Evolutionary conservation across 2,113 vertebrate genomes (phyloP).

Genomic region (Calyptomena viridis): DNA sequence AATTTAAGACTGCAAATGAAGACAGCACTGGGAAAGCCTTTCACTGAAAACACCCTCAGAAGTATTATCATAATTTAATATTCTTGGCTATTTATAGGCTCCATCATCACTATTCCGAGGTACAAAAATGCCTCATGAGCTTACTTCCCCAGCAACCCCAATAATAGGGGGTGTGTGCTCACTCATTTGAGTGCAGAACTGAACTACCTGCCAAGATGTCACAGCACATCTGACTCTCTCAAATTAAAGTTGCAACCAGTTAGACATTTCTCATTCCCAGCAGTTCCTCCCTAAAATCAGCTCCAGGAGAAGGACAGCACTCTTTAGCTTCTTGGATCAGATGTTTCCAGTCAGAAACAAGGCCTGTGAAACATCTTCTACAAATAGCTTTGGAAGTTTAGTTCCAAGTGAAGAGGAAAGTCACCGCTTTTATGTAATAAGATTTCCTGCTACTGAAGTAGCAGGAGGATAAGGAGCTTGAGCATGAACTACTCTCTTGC

Average conservation of each 20-base stretch:
- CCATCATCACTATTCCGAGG: neutral
- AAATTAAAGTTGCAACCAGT: neutral
- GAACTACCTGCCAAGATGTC: neutral
- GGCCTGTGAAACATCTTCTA: neutral
- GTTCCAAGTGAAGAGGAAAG: neutral
- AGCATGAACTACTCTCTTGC: neutral
- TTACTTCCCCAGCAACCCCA: neutral
- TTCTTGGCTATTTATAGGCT: neutral
- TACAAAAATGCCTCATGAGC: neutral
- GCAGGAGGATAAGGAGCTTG: neutral
- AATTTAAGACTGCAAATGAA: slow-evolving; percentile 1
- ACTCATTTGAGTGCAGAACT: neutral
- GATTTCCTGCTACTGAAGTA: neutral
- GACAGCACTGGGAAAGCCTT: neutral
- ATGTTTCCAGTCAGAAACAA: neutral
- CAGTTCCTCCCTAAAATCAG: neutral
- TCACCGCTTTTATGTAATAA: neutral
- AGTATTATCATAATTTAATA: neutral
- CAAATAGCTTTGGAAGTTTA: neutral
- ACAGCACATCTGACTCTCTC: neutral
- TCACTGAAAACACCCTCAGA: neutral
- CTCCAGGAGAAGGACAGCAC: neutral
- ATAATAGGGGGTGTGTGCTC: neutral
- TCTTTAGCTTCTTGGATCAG: neutral
- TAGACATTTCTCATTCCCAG: neutral